Conservation (phyloP, 2,113 vertebrate genomes). For the Eurypyga helias region DNA sequence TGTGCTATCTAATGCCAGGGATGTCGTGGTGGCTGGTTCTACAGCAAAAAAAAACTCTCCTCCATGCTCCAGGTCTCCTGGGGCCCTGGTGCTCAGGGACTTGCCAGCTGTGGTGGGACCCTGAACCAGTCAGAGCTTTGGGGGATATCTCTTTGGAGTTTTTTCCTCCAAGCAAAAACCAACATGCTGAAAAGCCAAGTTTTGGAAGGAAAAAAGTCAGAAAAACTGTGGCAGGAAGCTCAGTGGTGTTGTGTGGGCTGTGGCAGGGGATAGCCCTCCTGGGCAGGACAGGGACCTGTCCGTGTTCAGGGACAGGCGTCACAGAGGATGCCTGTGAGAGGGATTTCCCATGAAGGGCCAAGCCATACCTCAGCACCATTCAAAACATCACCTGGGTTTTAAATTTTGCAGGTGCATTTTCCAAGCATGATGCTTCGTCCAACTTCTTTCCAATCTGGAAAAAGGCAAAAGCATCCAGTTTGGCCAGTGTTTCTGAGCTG, state of each 20-base stretch:
- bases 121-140: not conserved
- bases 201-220: not conserved
- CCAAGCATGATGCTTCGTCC: not conserved
- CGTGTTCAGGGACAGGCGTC: not conserved
- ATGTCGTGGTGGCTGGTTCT: accelerated
- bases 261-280: not conserved
- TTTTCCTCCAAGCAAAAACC: accelerated
- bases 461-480: not conserved
- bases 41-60: not conserved
- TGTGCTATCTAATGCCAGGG: not conserved
- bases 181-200: not conserved
- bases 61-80: not conserved
- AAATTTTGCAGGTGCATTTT: not conserved
- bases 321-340: not conserved
- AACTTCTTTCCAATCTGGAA: not conserved
- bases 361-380: not conserved
- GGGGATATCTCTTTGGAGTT: accelerated
- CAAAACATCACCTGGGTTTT: not conserved
- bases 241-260: accelerated
- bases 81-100: not conserved
- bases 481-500: not conserved
- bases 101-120: not conserved
- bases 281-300: not conserved
- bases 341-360: not conserved
- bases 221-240: not conserved